Evolutionary conservation across 2,888 invertebrate species (phyloP), one percentile per base, ranked within the genome.

Genomic region (Callyntrura sp.): DNA sequence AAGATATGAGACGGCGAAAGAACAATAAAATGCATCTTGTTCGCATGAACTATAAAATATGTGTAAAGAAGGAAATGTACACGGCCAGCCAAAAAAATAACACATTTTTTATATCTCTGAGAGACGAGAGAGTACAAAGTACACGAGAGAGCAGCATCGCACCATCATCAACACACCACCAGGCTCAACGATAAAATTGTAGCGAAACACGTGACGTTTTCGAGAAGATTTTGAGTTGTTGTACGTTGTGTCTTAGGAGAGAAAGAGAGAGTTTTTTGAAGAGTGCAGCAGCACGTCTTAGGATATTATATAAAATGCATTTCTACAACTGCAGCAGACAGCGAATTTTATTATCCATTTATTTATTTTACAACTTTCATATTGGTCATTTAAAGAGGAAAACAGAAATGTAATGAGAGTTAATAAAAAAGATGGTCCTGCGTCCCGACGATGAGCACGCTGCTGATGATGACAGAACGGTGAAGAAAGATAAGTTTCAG

Each of bases 261-360:
- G 78, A 78, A 78, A 35, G 78, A 78, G 78, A 78, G 78, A 78
- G 78, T 78, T 78, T 78, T 55, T 76, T 51, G 17, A 14, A 4
- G 76, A 51, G 51, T 57, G n/a, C 25, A 35, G 6, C 35, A 35
- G 35, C 35, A 35, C 35, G 6, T 35, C 35, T 35, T 35, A 6
- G 35, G 35, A 2, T 35, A 35, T 35, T 35, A 35, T 35, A 35
- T 35, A 35, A 35, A 35, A 35, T 35, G 35, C 35, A 35, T 35
- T 35, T 35, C 35, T 28, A 78, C n/a, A 25, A 78, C 55, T 57
- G 78, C 55, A 78, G 35, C 35, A 17, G 55, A 28, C 55, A 78
- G 28, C 78, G 25, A 55, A 28, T 55, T 78, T 55, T 78, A 57
- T 70, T 78, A 57, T 70, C 6, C n/a, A 57, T 68, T 68, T 68